Conservation (phyloP, 2,113 vertebrate species). For the Shinisaurus crocodilurus region DNA sequence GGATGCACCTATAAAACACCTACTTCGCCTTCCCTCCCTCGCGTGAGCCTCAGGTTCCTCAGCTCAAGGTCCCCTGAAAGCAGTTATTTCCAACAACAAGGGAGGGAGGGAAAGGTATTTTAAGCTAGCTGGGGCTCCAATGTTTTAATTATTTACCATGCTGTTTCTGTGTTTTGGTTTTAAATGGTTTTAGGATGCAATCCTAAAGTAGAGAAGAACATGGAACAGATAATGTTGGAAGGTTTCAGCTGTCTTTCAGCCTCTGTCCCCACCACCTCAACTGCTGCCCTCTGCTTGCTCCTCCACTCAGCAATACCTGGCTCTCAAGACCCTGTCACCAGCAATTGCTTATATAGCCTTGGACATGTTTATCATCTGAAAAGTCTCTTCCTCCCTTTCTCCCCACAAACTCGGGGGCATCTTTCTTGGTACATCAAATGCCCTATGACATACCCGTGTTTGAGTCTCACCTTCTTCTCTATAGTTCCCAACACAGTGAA, state of each 20-base stretch:
- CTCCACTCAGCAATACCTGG: not conserved
- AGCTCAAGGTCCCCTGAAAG: no score
- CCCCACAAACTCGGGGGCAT: not conserved
- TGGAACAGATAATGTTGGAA: no score
- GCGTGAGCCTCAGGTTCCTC: no score
- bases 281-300: not conserved
- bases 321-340: not conserved
- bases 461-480: not conserved
- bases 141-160: no score
- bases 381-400: not conserved
- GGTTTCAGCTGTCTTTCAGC: no score
- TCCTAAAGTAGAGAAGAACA: not conserved
- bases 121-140: no score
- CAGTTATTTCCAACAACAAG: no score
- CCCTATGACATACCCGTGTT: not conserved
- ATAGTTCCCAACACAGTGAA: not conserved
- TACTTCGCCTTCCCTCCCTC: no score
- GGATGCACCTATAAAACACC: no score
- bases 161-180: no score
- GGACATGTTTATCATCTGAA: not conserved
- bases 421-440: not conserved
- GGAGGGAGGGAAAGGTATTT: no score
- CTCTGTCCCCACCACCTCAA: not conserved
- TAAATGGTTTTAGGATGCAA: no score
- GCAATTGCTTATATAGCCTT: not conserved